Percentiles rank a stretch among this genome's conserved stretches.
phyloP scores from a whole-genome alignment of 2,113 vertebrate species.

The Silurus asotus region DNA sequence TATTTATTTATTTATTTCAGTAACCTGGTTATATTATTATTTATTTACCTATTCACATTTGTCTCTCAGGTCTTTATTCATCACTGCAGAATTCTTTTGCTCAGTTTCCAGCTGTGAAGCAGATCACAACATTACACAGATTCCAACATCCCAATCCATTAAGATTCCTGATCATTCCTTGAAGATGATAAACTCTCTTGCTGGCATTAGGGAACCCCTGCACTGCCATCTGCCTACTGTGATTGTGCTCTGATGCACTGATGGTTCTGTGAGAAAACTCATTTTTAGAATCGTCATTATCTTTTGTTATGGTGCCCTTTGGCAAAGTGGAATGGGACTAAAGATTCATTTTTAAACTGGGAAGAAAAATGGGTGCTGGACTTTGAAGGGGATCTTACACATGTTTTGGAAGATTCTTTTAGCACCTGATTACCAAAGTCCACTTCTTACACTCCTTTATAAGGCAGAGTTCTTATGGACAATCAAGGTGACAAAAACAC shows the following conservation, averaged over 20 bases:
- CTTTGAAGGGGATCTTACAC: background rate
- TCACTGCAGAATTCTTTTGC: background rate
- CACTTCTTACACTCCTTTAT: slow-evolving; percentile 32
- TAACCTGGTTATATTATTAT: background rate
- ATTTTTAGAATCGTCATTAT: slow-evolving; percentile 99
- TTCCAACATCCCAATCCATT: too few relatives aligned
- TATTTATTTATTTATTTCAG: background rate
- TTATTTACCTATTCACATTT: too few relatives aligned
- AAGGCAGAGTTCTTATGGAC: background rate
- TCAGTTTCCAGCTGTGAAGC: background rate
- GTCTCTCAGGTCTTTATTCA: too few relatives aligned
- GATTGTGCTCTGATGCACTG: slow-evolving; percentile 82
- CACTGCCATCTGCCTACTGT: slow-evolving; percentile 90
- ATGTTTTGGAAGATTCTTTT: slow-evolving; percentile 88
- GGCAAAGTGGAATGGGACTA: slow-evolving; percentile 96
- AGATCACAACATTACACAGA: background rate
- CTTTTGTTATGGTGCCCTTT: slow-evolving; percentile 93
- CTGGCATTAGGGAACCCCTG: slow-evolving; percentile 87
- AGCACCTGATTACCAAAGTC: slow-evolving; percentile 82
- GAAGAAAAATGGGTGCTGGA: slow-evolving; percentile 55
- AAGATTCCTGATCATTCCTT: slow-evolving; percentile 71
- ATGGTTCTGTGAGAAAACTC: slow-evolving; percentile 95
- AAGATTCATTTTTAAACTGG: slow-evolving; percentile 95
- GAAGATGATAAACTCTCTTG: slow-evolving; percentile 92
- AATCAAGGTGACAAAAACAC: background rate